phyloP scores from a whole-genome alignment of 2,888 invertebrate genomes.

The Xylophagus ater region DNA sequence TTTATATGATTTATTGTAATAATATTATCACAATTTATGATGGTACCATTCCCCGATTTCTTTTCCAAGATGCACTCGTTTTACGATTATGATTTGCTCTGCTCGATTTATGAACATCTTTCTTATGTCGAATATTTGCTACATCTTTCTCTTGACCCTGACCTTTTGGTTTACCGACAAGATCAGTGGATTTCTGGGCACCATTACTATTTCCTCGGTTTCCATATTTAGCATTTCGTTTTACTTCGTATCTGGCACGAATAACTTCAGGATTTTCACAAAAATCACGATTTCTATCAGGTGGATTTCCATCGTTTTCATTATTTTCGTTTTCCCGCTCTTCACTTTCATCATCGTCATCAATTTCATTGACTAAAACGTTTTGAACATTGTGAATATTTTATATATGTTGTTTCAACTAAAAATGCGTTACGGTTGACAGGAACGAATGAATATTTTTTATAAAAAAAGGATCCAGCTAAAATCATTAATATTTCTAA shows the following conservation, averaged over 20 bases:
- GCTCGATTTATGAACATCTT: conserved; percentile 64
- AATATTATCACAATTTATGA: too few relatives aligned
- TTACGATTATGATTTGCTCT: conserved; percentile 72
- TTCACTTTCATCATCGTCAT: conserved; percentile 24
- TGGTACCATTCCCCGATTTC: conserved; percentile 65
- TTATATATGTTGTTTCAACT: too few relatives aligned
- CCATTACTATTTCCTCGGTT: conserved; percentile 11
- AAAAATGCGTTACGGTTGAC: too few relatives aligned
- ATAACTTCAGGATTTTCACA: conserved; percentile 65
- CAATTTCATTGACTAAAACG: conserved; percentile 29
- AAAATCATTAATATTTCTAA: too few relatives aligned
- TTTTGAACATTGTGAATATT: too few relatives aligned
- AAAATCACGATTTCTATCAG: conserved; percentile 41
- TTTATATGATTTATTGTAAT: too few relatives aligned
- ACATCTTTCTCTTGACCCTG: conserved; percentile 75
- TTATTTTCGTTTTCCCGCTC: conserved; percentile 30
- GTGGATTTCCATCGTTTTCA: too few relatives aligned
- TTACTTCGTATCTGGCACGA: conserved; percentile 55
- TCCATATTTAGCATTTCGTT: conserved; percentile 29
- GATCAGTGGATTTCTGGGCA: conserved; percentile 33
- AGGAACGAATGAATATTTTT: too few relatives aligned
- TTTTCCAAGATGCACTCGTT: conserved; percentile 68
- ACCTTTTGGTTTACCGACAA: conserved; percentile 61
- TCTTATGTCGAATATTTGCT: conserved; percentile 58
- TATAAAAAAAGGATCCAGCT: too few relatives aligned